Evolutionary conservation across 2,113 vertebrate species (phyloP).

Genomic region (Uria aalge): DNA sequence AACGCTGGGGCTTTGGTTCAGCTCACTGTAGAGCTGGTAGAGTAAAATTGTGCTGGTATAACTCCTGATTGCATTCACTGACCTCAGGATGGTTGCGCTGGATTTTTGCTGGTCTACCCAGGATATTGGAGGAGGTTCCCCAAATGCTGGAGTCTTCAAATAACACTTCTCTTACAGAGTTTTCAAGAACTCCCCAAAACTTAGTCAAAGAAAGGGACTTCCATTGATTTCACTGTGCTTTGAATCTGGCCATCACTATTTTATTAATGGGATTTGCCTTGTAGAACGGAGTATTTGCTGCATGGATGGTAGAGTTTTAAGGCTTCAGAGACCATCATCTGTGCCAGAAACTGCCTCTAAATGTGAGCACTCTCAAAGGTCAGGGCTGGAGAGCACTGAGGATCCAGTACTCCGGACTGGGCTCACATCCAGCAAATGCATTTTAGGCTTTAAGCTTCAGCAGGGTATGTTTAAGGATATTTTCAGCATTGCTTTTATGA

Average conservation of each 20-base stretch:
- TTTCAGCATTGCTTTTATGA: constrained; percentile 16
- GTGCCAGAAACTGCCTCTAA: constrained; percentile 4
- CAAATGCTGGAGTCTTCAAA: neutral
- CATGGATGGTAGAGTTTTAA: neutral
- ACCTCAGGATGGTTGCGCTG: neutral
- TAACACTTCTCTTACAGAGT: neutral
- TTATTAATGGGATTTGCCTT: constrained; percentile 14
- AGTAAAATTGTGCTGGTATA: neutral
- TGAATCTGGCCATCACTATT: neutral
- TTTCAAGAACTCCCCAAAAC: neutral
- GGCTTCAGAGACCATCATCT: neutral
- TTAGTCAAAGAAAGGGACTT: neutral
- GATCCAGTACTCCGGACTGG: neutral
- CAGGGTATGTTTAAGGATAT: neutral
- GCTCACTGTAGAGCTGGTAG: neutral
- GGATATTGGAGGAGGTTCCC: neutral
- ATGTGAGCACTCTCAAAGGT: constrained; percentile 4
- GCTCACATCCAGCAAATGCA: neutral
- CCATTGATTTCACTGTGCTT: neutral
- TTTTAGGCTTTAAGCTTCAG: constrained; percentile 21
- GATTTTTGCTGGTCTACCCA: neutral
- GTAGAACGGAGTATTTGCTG: neutral
- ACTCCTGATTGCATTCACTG: neutral
- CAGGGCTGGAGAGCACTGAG: neutral
- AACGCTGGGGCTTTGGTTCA: neutral